Conservation (phyloP, 2,888 invertebrate genomes). For the Ectemnius continuus region DNA sequence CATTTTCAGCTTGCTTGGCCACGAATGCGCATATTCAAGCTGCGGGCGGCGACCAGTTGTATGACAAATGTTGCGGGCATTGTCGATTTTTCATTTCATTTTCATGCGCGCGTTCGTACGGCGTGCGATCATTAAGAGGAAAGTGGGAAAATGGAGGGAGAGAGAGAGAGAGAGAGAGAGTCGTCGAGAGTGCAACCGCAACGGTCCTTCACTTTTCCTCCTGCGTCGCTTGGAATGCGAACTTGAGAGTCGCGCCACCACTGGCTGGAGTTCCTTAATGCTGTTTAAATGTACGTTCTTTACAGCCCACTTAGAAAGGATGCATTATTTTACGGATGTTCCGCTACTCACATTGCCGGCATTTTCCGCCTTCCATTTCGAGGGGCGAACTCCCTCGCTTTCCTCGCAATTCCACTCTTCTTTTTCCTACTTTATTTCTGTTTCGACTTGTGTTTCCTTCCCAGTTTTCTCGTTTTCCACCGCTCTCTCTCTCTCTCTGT, state of each 20-base stretch:
- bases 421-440: neutral
- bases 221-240: slow-evolving; percentile 12
- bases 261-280: slow-evolving; percentile 36
- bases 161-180: slow-evolving; percentile 14
- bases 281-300: slow-evolving; percentile 41
- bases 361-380: slow-evolving; percentile 33
- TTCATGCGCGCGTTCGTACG: neutral
- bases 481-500: too few relatives aligned
- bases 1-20: too few relatives aligned
- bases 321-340: slow-evolving; percentile 36
- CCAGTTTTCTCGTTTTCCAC: neutral
- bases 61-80: too few relatives aligned
- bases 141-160: neutral
- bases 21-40: too few relatives aligned
- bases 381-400: neutral
- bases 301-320: slow-evolving; percentile 7
- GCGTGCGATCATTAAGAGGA: neutral
- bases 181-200: too few relatives aligned
- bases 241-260: slow-evolving; percentile 20
- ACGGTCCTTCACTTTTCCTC: neutral
- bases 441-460: slow-evolving; percentile 4
- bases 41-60: too few relatives aligned
- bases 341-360: slow-evolving; percentile 21
- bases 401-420: neutral
- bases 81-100: too few relatives aligned